Conservation (phyloP, 2,113 vertebrate species). For the Gallinago jamesoni region DNA sequence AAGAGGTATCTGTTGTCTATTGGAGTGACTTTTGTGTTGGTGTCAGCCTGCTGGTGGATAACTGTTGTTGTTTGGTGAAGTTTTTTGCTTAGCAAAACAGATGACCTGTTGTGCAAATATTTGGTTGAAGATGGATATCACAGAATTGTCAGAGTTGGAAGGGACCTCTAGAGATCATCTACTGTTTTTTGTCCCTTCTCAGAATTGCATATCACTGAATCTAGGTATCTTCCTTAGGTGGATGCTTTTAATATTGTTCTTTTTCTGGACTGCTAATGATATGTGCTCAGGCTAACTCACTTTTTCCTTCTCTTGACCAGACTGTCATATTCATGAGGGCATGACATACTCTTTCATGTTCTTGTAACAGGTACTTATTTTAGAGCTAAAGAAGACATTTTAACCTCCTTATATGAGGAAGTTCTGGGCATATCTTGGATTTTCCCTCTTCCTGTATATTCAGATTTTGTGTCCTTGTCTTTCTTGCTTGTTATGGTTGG, state of each 20-base stretch:
- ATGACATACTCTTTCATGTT: neutral
- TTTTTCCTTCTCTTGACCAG: neutral
- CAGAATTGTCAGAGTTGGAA: too few species aligned
- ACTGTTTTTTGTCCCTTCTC: neutral
- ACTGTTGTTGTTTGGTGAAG: neutral
- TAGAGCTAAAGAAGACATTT: neutral
- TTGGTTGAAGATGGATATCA: neutral
- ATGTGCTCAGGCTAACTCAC: neutral
- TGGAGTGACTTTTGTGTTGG: neutral
- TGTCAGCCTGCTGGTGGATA: neutral
- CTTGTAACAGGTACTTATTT: neutral
- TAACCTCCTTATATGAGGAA: neutral
- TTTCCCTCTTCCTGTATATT: neutral
- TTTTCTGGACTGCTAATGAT: neutral
- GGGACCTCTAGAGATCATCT: too few species aligned
- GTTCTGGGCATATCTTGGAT: neutral
- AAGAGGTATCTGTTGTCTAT: neutral
- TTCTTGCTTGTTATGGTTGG: neutral
- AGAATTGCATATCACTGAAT: neutral
- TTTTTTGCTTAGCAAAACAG: neutral
- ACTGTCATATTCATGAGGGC: neutral
- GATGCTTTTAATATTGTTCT: neutral
- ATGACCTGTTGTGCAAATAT: neutral
- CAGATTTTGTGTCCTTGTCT: neutral
- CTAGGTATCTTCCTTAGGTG: neutral